Conservation (phyloP, 1,140 invertebrate genomes). For the Anastrepha obliqua region DNA sequence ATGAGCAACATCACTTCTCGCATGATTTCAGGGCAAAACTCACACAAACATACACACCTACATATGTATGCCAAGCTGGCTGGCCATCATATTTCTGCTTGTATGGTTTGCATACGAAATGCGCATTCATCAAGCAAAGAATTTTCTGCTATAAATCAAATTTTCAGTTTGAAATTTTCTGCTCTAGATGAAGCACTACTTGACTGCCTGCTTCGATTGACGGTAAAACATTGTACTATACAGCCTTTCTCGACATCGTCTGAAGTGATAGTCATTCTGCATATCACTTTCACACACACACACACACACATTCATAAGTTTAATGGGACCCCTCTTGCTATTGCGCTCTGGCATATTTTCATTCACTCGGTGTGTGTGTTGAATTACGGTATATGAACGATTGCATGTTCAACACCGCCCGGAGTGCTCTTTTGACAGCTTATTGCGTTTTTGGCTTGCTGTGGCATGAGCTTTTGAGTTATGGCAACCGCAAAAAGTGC, state of each 20-base stretch:
- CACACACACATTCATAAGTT: neutral
- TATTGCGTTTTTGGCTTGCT: neutral
- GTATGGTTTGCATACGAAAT: neutral
- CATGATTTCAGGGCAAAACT: neutral
- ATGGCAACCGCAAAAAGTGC: neutral
- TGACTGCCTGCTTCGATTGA: neutral
- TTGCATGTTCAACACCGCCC: neutral
- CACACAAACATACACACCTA: neutral
- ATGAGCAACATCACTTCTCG: neutral
- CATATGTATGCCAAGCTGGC: neutral
- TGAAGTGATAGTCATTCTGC: neutral
- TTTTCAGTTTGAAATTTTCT: neutral
- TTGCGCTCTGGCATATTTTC: neutral
- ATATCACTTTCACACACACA: neutral
- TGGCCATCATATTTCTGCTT: neutral
- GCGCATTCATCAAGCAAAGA: constrained; percentile 6
- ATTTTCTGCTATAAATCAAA: constrained; percentile 16
- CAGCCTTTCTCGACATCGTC: neutral
- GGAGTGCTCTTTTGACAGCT: constrained; percentile 20
- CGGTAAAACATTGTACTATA: neutral
- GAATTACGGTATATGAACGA: neutral
- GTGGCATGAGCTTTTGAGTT: neutral
- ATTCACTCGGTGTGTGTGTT: neutral
- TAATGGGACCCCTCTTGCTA: neutral
- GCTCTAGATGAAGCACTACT: neutral